A percentile compares a stretch with the other conserved stretches of the same genome.
phyloP scores from a whole-genome alignment of 2,797 vertebrate genomes.

The Xenentodon cancila region DNA sequence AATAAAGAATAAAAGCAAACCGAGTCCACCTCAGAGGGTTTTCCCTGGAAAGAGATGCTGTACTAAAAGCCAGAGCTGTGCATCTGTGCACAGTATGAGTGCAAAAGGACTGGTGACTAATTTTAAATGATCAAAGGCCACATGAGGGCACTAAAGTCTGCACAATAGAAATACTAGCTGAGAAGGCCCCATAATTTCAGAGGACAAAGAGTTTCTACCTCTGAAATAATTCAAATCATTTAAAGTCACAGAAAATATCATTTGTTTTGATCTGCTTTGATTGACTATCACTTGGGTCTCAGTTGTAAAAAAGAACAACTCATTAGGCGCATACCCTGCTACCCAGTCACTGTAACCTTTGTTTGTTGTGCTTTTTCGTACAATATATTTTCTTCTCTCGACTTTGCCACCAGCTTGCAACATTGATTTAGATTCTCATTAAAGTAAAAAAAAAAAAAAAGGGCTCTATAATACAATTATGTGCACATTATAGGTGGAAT shows the following conservation, averaged over 20 bases:
- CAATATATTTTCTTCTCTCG: neutral
- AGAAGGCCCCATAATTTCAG: neutral
- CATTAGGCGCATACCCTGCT: neutral
- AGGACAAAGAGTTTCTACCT: neutral
- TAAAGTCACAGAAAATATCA: neutral
- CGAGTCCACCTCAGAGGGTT: too few relatives aligned
- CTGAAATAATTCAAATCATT: neutral
- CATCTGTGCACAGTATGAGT: too few relatives aligned
- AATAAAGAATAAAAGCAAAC: too few relatives aligned
- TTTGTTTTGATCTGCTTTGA: neutral
- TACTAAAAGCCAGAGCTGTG: too few relatives aligned
- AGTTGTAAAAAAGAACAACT: neutral
- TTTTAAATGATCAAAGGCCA: slow-evolving; percentile 31
- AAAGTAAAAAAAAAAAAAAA: too few relatives aligned
- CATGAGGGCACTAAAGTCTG: slow-evolving; percentile 46
- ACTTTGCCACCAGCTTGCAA: neutral
- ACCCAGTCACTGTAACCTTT: neutral
- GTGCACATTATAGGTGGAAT: too few relatives aligned
- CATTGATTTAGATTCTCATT: neutral
- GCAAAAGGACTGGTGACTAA: neutral
- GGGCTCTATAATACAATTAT: too few relatives aligned
- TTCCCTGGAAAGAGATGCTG: too few relatives aligned
- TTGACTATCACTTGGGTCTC: neutral
- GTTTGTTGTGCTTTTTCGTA: neutral
- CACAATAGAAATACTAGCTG: neutral